These are phyloP conservation scores for Barypeithes pellucidus DNA, from an alignment of 2,888 invertebrate species.

Conservation along the genomic window DNA sequence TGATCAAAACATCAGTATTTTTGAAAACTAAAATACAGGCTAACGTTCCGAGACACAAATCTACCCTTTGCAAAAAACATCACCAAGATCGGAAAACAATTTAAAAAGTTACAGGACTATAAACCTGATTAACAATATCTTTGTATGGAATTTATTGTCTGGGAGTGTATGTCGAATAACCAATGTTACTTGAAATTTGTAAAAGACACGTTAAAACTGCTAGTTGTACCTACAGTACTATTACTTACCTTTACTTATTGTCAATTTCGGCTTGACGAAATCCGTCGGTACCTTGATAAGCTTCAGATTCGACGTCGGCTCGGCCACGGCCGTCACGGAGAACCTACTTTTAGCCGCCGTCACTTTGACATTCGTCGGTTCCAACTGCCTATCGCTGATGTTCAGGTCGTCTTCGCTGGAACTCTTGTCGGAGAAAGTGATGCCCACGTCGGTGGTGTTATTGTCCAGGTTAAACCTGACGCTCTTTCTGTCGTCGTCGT, in stretches of 20 bases:
- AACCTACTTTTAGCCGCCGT: conserved; percentile 62
- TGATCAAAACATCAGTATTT: too few relatives aligned
- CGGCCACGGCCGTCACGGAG: conserved; percentile 63
- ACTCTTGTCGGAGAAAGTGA: conserved; percentile 68
- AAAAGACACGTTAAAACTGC: too few relatives aligned
- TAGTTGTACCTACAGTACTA: too few relatives aligned
- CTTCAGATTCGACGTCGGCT: conserved; percentile 63
- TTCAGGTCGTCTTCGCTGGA: conserved; percentile 64
- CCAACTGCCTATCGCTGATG: conserved; percentile 58
- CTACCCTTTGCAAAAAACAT: too few relatives aligned
- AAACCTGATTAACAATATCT: too few relatives aligned
- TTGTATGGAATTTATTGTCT: too few relatives aligned
- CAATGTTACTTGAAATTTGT: too few relatives aligned
- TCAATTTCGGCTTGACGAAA: conserved; percentile 75
- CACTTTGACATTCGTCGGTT: conserved; percentile 61
- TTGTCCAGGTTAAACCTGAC: conserved; percentile 78
- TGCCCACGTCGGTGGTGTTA: conserved; percentile 70
- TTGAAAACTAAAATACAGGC: too few relatives aligned
- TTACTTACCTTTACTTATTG: conserved; percentile 68
- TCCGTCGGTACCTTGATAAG: conserved; percentile 76
- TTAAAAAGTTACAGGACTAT: too few relatives aligned
- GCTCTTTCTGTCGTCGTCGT: conserved; percentile 85
- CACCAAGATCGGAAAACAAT: too few relatives aligned
- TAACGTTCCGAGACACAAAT: too few relatives aligned
- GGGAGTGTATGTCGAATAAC: too few relatives aligned